Conservation (phyloP, 2,113 vertebrate species). For the Hyaena hyaena region DNA sequence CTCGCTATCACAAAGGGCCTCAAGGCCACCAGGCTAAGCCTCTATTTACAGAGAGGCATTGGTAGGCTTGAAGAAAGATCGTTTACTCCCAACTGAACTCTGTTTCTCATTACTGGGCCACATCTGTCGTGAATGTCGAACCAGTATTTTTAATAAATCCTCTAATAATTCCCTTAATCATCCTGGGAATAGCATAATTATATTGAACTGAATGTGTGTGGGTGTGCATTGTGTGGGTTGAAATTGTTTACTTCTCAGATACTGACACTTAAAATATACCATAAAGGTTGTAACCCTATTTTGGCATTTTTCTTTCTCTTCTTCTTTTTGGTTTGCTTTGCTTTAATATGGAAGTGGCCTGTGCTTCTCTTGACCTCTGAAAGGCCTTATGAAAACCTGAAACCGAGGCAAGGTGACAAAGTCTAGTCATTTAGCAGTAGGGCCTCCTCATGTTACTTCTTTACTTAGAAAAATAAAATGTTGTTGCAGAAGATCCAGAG, state of each 20-base stretch:
- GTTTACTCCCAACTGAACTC: background rate
- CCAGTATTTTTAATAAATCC: background rate
- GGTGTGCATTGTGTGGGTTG: background rate
- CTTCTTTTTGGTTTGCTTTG: background rate
- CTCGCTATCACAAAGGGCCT: background rate
- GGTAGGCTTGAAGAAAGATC: background rate
- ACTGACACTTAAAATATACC: background rate
- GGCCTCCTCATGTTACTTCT: conserved; percentile 67
- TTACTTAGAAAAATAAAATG: conserved; percentile 47
- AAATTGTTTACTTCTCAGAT: conserved; percentile 34
- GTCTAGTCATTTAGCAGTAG: conserved; percentile 21
- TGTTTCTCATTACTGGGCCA: background rate
- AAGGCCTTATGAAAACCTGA: conserved; percentile 64
- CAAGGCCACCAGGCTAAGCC: background rate
- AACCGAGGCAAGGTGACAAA: conserved; percentile 33
- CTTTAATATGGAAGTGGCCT: background rate
- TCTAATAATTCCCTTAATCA: background rate
- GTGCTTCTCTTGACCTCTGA: conserved; percentile 55
- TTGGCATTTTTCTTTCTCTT: background rate
- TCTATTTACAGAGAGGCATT: background rate
- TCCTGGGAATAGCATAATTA: background rate
- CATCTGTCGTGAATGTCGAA: background rate
- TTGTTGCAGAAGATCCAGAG: background rate
- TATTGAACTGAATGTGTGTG: background rate
- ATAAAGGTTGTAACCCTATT: background rate